phyloP scores from a whole-genome alignment of 2,113 vertebrate genomes.

The Callospermophilus lateralis region DNA sequence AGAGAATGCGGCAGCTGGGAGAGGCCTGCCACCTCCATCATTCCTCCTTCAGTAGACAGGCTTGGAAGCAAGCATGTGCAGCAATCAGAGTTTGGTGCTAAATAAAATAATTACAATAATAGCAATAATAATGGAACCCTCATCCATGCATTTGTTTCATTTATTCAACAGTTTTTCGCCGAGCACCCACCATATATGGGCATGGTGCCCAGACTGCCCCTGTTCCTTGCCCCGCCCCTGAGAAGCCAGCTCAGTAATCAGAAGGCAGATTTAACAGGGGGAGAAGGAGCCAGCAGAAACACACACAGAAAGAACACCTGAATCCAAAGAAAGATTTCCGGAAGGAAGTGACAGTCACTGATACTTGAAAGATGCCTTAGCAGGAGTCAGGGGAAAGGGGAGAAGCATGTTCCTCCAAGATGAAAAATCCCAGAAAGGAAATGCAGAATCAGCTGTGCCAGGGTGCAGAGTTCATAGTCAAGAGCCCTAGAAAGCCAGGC shows the following conservation, averaged over 20 bases:
- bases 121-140: background rate
- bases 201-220: too few relatives aligned
- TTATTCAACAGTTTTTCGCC: background rate
- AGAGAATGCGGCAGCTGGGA: background rate
- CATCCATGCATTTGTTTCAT: background rate
- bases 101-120: background rate
- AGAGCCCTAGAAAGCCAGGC: background rate
- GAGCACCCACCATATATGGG: background rate
- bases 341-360: background rate
- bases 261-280: background rate
- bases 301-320: background rate
- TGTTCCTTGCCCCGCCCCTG: background rate
- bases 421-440: background rate
- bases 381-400: too few relatives aligned
- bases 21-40: background rate
- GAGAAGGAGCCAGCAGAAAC: background rate
- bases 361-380: background rate
- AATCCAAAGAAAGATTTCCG: slow-evolving; percentile 32
- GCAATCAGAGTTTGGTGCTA: background rate
- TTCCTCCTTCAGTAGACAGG: background rate
- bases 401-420: background rate
- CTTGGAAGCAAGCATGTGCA: background rate
- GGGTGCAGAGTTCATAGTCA: background rate
- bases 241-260: background rate
- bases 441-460: background rate